A percentile compares a stretch with the other conserved stretches of the same genome.
These are phyloP conservation scores for Mastigias papua DNA, from an alignment of 30 jellyfish, hydroid and myxozoan genomes.

Conservation along the genomic window DNA sequence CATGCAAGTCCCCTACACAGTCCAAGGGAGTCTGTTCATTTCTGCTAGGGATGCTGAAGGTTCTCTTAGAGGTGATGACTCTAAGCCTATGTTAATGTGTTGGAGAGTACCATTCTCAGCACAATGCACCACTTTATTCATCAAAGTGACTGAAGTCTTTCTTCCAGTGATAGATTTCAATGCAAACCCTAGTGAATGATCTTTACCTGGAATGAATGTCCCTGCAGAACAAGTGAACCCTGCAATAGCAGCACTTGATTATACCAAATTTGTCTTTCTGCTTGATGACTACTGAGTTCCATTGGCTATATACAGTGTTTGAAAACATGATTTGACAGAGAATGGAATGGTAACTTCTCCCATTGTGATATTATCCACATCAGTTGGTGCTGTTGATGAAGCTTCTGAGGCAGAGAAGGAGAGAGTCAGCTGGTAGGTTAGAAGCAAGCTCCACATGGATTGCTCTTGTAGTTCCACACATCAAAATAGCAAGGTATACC, in stretches of 20 bases:
- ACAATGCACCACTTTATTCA: not conserved
- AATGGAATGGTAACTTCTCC: too few relatives aligned
- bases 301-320: too few relatives aligned
- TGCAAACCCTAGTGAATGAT: not conserved
- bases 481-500: too few relatives aligned
- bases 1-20: slow-evolving; percentile 20
- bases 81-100: not conserved
- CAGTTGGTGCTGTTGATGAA: too few relatives aligned
- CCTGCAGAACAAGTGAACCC: slow-evolving; percentile 8
- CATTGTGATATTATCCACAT: too few relatives aligned
- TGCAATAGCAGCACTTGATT: slow-evolving; percentile 10
- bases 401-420: too few relatives aligned
- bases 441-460: too few relatives aligned
- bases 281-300: too few relatives aligned
- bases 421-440: too few relatives aligned
- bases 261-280: not conserved
- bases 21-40: not conserved
- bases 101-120: not conserved
- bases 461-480: too few relatives aligned
- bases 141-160: slow-evolving; percentile 26
- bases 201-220: slow-evolving; percentile 5
- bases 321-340: too few relatives aligned
- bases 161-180: slow-evolving; percentile 17
- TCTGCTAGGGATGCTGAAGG: not conserved
- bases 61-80: not conserved